These are phyloP conservation scores for Melanaphis sacchari DNA, from an alignment of 1,140 invertebrate species.

Conservation along the genomic window DNA sequence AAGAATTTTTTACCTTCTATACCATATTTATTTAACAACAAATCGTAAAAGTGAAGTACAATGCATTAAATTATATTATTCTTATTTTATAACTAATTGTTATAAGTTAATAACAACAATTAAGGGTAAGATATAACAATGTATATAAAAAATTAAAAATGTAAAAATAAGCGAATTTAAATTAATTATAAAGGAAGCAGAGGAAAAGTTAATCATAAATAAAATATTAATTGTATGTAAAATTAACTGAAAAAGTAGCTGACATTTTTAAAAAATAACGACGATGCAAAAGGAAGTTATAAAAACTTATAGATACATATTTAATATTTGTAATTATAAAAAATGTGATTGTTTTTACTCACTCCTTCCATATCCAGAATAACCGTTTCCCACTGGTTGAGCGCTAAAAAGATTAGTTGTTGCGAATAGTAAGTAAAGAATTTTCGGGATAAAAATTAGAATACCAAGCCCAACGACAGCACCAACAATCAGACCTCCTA, in stretches of 20 bases:
- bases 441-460: slow-evolving; percentile 78
- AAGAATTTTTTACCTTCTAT: not conserved
- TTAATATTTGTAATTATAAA: not conserved
- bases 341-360: not conserved
- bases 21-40: not conserved
- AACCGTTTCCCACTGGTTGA: not conserved
- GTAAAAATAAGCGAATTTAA: not conserved
- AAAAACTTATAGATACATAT: no score
- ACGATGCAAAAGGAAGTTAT: no score
- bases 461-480: slow-evolving; percentile 80
- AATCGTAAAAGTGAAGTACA: not conserved
- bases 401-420: slow-evolving; percentile 33
- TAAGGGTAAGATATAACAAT: not conserved
- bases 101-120: not conserved
- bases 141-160: not conserved
- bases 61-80: not conserved
- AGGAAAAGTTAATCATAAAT: no score
- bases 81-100: not conserved
- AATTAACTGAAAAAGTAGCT: no score
- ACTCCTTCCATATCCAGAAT: slow-evolving; percentile 56
- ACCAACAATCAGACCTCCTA: slow-evolving; percentile 80
- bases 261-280: no score
- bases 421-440: slow-evolving; percentile 74
- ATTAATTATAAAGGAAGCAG: not conserved
- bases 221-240: no score